Evolutionary conservation across 2,797 vertebrate genomes (phyloP), one percentile per base, ranked within the genome.

Genomic region (Babyrousa celebensis): DNA sequence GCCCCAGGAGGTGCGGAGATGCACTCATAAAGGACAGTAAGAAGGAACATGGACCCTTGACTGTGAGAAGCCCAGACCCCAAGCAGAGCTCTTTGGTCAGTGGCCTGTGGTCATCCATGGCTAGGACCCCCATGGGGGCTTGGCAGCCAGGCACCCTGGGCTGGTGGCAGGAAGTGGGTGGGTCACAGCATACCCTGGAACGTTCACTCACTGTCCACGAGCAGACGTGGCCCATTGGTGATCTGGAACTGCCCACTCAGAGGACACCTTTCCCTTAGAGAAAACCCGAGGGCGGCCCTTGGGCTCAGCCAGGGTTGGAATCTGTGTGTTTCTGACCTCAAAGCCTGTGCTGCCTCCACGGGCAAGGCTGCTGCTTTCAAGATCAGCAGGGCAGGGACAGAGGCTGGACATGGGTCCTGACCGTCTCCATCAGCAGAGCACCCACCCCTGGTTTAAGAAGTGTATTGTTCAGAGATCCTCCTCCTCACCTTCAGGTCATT

Each of bases 31-130:
- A 85, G 75, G 63, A 36, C 68, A 18, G 6, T 54, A n/a, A 23
- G 60, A 36, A 92, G 93, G 67, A 60, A 94, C 90, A 82, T 6
- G 63, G 82, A 5, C 36, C 68, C 27, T 90, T 58, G 83, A 27
- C 83, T 65, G 6, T 71, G 23, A 0, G 7, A 94, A 68, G 56
- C 48, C 62, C 3, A 71, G 90, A 56, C 54, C 68, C 21, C 63
- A 58, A 0, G 65, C 56, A 68, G 20, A 84, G 40, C 0, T 4
- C 67, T 86, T 58, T 65, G 4, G 43, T 62, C 21, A 82, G 20
- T 11, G 16, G 80, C 63, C 12, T 48, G 12, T 12, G 67, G 89
- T 36, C 60, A 43, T 79, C 60, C 71, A 18, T 23, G 23, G 40
- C 60, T 60, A 27, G 91, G 32, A 43, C 16, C 2, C 2, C 32